phyloP scores from a whole-genome alignment of 2,113 vertebrate genomes.

The Corythaeola cristata region DNA sequence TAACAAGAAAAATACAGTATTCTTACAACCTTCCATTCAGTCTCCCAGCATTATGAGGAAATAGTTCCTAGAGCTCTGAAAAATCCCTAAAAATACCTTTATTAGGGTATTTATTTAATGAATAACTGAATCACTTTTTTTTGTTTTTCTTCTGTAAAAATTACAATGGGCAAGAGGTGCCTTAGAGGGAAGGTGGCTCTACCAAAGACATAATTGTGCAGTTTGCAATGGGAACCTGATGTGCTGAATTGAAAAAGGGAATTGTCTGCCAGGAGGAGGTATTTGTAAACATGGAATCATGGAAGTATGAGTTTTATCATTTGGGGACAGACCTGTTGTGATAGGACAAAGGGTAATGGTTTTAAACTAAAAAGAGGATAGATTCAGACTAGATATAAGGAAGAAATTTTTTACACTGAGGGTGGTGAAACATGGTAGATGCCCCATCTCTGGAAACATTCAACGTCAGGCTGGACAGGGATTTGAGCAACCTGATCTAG shows the following conservation, averaged over 20 bases:
- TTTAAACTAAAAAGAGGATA: not conserved
- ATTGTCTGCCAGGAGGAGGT: too few relatives aligned
- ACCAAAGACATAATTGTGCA: fast-evolving
- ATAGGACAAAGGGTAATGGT: too few relatives aligned
- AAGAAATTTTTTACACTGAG: fast-evolving
- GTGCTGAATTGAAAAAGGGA: not conserved
- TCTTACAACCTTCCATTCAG: not conserved
- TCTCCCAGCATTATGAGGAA: not conserved
- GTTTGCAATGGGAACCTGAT: not conserved
- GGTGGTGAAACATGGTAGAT: fast-evolving
- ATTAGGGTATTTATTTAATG: not conserved
- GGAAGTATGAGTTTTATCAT: not conserved
- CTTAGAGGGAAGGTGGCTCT: not conserved
- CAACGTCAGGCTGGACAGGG: fast-evolving
- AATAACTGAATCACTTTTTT: not conserved
- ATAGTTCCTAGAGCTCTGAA: not conserved
- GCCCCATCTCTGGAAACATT: not conserved
- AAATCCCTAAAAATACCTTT: not conserved
- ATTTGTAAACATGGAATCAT: not conserved
- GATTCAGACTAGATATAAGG: not conserved
- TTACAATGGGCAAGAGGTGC: not conserved
- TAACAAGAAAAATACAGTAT: not conserved
- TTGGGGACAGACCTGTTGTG: not conserved
- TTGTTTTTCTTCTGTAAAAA: not conserved
- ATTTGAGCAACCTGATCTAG: not conserved